Conservation (phyloP, 2,888 invertebrate genomes). For the Gari tellinella region DNA sequence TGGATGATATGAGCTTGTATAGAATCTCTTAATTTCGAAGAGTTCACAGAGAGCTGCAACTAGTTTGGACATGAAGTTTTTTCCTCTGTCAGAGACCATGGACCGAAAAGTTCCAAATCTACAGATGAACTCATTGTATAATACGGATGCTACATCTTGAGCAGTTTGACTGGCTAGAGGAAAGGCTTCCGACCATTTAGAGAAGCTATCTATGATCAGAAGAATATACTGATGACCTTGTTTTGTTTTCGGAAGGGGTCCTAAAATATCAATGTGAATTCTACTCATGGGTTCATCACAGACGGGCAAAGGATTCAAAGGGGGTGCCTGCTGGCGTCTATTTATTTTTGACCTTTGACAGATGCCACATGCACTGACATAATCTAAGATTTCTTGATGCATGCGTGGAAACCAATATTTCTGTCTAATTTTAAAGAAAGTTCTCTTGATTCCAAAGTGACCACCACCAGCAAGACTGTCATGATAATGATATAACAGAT, state of each 20-base stretch:
- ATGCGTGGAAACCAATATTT: conserved; percentile 30
- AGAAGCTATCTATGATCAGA: conserved; percentile 36
- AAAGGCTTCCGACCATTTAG: conserved; percentile 39
- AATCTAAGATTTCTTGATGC: conserved; percentile 14
- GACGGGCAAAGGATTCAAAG: conserved; percentile 33
- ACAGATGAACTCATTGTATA: conserved; percentile 36
- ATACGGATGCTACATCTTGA: conserved; percentile 23
- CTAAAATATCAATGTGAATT: conserved; percentile 38
- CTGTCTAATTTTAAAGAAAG: conserved; percentile 2
- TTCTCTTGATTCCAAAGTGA: conserved; percentile 9
- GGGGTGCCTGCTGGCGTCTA: conserved; percentile 28
- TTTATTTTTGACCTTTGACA: conserved; percentile 27
- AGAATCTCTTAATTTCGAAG: conserved; percentile 48
- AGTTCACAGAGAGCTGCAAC: conserved; percentile 47
- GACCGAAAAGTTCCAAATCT: conserved; percentile 29
- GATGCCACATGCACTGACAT: conserved; percentile 16
- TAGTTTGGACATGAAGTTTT: conserved; percentile 59
- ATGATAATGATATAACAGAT: conserved; percentile 5
- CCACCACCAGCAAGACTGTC: conserved; percentile 23
- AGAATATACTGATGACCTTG: conserved; percentile 40
- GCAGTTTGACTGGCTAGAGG: conserved; percentile 34
- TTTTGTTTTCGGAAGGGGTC: too few species aligned
- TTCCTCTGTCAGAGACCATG: conserved; percentile 32
- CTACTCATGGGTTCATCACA: conserved; percentile 27
- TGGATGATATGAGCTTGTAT: conserved; percentile 54